These are phyloP conservation scores for Acanthurus tractus DNA, from an alignment of 2,797 vertebrate species.

Conservation along the genomic window DNA sequence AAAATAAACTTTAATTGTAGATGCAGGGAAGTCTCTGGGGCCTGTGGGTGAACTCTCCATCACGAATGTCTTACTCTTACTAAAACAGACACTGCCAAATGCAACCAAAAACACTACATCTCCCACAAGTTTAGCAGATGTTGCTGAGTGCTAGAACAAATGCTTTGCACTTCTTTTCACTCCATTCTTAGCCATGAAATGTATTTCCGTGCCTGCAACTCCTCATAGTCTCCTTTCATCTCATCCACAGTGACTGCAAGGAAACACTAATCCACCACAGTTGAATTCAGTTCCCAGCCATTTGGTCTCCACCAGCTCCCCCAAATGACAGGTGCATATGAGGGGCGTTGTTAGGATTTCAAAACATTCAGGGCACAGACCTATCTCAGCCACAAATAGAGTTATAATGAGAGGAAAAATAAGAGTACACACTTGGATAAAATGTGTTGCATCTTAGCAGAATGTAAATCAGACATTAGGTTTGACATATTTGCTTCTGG, in stretches of 20 bases:
- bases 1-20: neutral
- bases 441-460: constrained; percentile 10
- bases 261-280: constrained; percentile 31
- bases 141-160: neutral
- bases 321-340: constrained; percentile 50
- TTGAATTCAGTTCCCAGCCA: neutral
- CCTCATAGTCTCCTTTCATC: constrained; percentile 20
- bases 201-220: neutral
- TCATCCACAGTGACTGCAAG: constrained; percentile 27
- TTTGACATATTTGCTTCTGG: neutral
- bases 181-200: neutral
- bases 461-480: neutral
- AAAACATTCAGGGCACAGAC: constrained; percentile 21
- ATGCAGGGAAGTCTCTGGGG: neutral
- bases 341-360: constrained; percentile 38
- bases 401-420: neutral
- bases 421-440: neutral
- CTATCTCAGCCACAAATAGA: constrained; percentile 11
- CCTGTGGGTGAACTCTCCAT: neutral
- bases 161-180: constrained; percentile 4
- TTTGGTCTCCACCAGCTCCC: constrained; percentile 11
- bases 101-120: neutral
- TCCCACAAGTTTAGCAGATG: neutral
- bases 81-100: neutral
- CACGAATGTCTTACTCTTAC: neutral